Conservation (phyloP, 2,797 vertebrate genomes). For the Etheostoma nigrum region DNA sequence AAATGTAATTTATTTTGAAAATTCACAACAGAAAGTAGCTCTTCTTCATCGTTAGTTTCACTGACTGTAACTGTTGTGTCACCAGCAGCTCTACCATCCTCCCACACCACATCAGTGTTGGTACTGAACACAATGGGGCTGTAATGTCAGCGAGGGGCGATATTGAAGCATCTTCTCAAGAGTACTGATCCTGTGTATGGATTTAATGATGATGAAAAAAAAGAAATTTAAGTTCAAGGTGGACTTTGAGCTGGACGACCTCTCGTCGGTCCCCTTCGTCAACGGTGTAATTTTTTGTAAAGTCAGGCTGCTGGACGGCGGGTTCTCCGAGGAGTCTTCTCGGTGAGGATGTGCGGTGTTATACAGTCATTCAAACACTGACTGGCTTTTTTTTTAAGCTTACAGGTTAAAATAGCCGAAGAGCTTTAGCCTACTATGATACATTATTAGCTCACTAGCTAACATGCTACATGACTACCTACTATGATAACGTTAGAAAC, state of each 20-base stretch:
- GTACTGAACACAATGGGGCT: conserved; percentile 54
- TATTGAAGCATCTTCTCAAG: conserved; percentile 20
- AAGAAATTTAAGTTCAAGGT: conserved; percentile 99
- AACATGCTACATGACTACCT: background rate
- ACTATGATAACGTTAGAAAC: background rate
- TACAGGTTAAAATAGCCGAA: background rate
- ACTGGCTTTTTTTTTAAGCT: background rate
- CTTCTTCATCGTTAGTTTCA: accelerated
- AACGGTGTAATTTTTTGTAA: conserved; percentile 98
- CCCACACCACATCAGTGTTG: conserved; percentile 35
- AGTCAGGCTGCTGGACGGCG: conserved; percentile 95
- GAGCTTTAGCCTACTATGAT: background rate
- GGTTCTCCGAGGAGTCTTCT: conserved; percentile 94
- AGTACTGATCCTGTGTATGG: conserved; percentile 76
- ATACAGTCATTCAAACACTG: background rate
- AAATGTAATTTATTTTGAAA: conserved; percentile 52
- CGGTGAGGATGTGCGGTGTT: conserved; percentile 82
- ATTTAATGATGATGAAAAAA: conserved; percentile 96
- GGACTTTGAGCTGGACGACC: conserved; percentile 95
- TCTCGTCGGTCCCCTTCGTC: conserved; percentile 96
- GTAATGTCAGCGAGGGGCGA: conserved; percentile 59
- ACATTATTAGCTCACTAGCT: background rate
- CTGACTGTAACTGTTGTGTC: conserved; percentile 25
- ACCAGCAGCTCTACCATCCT: conserved; percentile 46
- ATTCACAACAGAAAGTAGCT: accelerated